Evolutionary conservation across 1,140 invertebrate species (phyloP).

Genomic region (Trichonephila inaurata): DNA sequence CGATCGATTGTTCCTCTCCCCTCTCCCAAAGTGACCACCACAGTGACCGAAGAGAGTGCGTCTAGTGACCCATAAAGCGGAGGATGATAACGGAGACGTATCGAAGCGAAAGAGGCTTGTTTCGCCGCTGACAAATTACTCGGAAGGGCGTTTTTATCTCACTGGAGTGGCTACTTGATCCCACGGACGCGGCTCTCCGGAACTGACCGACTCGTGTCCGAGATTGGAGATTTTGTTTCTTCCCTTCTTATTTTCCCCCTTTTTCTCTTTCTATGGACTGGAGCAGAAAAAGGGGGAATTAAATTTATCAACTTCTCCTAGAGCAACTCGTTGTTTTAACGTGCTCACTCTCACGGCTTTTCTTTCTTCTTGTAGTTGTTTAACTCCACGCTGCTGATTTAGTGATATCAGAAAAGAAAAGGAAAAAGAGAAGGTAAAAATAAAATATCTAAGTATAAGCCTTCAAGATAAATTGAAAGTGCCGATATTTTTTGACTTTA

Average conservation of each 20-base stretch:
- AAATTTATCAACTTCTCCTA: neutral
- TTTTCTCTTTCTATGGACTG: too few species aligned
- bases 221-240: constrained; percentile 5
- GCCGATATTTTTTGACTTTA: too few species aligned
- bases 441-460: too few species aligned
- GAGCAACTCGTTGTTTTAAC: constrained; percentile 22
- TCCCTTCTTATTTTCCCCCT: neutral
- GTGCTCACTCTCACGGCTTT: neutral
- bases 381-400: neutral
- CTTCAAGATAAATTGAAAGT: too few species aligned
- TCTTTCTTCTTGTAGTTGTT: too few species aligned
- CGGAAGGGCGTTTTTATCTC: constrained; percentile 51
- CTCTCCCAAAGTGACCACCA: neutral
- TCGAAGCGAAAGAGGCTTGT: neutral
- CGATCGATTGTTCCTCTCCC: constrained; percentile 17
- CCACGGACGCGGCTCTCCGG: constrained; percentile 3
- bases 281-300: neutral
- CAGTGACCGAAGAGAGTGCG: constrained; percentile 25
- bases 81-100: constrained; percentile 23
- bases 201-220: constrained; percentile 15
- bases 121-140: constrained; percentile 32
- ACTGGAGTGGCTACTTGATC: constrained; percentile 58
- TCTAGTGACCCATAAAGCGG: constrained; percentile 35
- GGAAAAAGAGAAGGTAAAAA: too few species aligned
- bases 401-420: neutral